Conservation (phyloP, 2,113 vertebrate species). For the Melanocharis versteri region DNA sequence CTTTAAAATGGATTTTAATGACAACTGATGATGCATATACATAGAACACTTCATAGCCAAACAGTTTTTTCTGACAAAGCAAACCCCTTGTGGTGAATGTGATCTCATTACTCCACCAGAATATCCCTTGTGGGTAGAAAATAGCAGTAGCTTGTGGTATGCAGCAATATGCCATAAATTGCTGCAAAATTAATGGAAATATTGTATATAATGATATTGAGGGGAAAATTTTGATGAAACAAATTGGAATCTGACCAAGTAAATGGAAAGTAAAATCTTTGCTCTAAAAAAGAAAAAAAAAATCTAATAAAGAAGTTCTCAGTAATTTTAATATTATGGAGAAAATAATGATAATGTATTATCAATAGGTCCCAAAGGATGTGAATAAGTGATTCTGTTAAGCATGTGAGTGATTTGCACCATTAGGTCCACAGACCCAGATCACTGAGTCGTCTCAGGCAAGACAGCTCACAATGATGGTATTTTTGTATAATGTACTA, state of each 20-base stretch:
- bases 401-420: background rate
- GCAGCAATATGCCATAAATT: background rate
- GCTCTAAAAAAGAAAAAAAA: background rate
- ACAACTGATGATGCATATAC: background rate
- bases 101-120: background rate
- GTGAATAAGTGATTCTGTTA: background rate
- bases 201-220: background rate
- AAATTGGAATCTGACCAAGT: background rate
- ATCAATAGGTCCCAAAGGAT: background rate
- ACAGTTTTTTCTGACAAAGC: background rate
- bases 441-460: background rate
- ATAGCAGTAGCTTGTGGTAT: background rate
- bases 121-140: background rate
- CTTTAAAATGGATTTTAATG: background rate
- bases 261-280: background rate
- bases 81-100: background rate
- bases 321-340: background rate
- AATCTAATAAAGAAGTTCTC: background rate
- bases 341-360: background rate
- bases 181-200: background rate
- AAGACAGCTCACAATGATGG: background rate
- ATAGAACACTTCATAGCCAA: background rate
- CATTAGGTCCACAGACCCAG: background rate
- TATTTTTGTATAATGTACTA: background rate
- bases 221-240: background rate